Evolutionary conservation across 2,797 vertebrate genomes (phyloP).

Genomic region (Crocodylus rhombifer): DNA sequence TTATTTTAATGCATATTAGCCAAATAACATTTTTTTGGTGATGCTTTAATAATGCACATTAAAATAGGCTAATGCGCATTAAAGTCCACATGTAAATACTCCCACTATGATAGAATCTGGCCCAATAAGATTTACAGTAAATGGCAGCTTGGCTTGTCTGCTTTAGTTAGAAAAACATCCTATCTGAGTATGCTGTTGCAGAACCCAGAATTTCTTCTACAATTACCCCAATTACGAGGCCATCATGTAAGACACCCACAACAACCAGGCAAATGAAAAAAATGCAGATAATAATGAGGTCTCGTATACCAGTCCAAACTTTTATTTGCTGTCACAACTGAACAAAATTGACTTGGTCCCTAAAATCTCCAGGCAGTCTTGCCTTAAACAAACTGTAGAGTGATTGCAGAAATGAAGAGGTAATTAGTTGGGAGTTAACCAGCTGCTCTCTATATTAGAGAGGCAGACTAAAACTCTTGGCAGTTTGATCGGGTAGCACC

Average conservation of each 20-base stretch:
- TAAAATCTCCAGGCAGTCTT: slow-evolving; percentile 40
- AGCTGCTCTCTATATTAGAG: slow-evolving; percentile 67
- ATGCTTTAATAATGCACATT: no score
- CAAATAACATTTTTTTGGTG: no score
- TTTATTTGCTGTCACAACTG: slow-evolving; percentile 29
- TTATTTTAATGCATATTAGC: no score
- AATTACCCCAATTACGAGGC: slow-evolving; percentile 74
- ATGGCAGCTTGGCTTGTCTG: slow-evolving; percentile 43
- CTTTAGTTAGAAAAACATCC: slow-evolving; percentile 42
- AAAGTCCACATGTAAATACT: no score
- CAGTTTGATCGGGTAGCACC: slow-evolving; percentile 57
- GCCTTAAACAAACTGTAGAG: slow-evolving; percentile 46
- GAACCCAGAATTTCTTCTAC: slow-evolving; percentile 58
- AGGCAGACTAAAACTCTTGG: slow-evolving; percentile 53
- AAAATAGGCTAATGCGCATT: no score
- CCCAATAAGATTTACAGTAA: slow-evolving; percentile 18
- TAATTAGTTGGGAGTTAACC: slow-evolving; percentile 71
- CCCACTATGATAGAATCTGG: background rate
- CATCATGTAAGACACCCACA: slow-evolving; percentile 62
- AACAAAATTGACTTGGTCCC: slow-evolving; percentile 34
- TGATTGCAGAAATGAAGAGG: slow-evolving; percentile 66
- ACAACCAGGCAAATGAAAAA: slow-evolving; percentile 55
- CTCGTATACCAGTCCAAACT: slow-evolving; percentile 37
- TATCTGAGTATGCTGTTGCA: slow-evolving; percentile 46
- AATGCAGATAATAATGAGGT: slow-evolving; percentile 54